Base-by-base conservation (phyloP, 2,797 vertebrate genomes). In the Moxostoma hubbsi region DNA sequence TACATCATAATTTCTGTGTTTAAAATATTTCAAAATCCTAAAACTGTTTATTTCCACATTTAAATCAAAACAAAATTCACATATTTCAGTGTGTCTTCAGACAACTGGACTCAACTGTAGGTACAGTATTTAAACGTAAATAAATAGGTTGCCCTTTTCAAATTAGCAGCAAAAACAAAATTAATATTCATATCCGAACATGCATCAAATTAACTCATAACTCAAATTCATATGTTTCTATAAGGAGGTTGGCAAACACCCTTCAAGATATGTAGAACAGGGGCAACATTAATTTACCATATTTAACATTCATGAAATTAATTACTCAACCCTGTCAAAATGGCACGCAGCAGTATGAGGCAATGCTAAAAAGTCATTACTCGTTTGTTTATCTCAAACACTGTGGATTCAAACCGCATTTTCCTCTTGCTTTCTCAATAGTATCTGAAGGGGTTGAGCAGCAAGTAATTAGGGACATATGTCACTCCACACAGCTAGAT, bases 231-330 rank as follows among this genome's bases (percentile, higher is more conserved):
- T 36, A 49, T 62, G 61, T 18, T 55, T 16, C 71, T 66, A 64
- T 58, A 82, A 64, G 50, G 71, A 86, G 70, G 62, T 58, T 73
- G 72, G 71, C 72, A 65, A 54, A 73, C 43, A 11, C 58, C 68
- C 69, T 81, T 77, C 57, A 76, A 64, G 82, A 55, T 61, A 71
- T 36, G 57, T 51, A 64, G 53, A 63, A 73, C 72, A 74, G 45
- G 7, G 68, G 51, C 70, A 51, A 64, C 67, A 82, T 82, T 79
- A 16, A 82, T 85, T 79, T 80, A 79, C 83, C 70, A 70, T 86
- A 73, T 83, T 82, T 82, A 84, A 82, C 82, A 83, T 82, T 85
- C 80, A 72, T 83, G 68, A 85, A 83, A 80, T 83, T 75, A 75
- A 83, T 85, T 80, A 77, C 76, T 75, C 63, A 63, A 82, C 70